Evolutionary conservation across 2,888 invertebrate genomes (phyloP), one percentile per base, ranked within the genome.

Genomic region (Drepanosiphum platanoidis): DNA sequence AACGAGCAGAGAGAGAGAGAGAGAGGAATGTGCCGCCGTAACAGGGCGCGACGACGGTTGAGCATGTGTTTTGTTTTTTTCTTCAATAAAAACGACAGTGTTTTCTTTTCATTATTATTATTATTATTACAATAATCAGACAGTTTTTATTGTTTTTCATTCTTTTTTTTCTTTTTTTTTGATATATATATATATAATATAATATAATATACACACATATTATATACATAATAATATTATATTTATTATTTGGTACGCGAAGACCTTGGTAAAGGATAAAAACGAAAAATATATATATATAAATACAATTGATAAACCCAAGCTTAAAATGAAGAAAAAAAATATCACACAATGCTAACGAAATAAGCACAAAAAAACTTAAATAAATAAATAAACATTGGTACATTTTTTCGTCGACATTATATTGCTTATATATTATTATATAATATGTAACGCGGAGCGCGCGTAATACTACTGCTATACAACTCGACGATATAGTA

Each of bases 281-380:
- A 61, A 72, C n/a, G 32, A 36, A 72, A 52, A 81, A 66, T 30
- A n/a, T n/a, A n/a, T n/a, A n/a, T n/a, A n/a, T n/a, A n/a, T 52
- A 18, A 36, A 32, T 84, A 52, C 52, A 68, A 68, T 77, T 77
- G 68, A 75, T 75, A 75, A 77, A 77, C 77, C 75, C 84, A 52
- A 84, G 84, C 75, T 68, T 83, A 68, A 84, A 68, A 77, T 36
- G n/a, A 39, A 32, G n/a, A 74, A 84, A 74, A 74, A 84, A 82
- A n/a, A n/a, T n/a, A 75, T 83, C 75, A 75, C 74, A 84, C 83
- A 75, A 84, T 84, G 84, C 68, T 84, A 77, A 75, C 75, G 68
- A 42, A 74, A 77, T 68, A 84, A 68, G 52, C 75, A 70, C 46
- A 66, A 77, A 84, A 36, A 75, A 58, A 82, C 72, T 39, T 82